Base-by-base conservation (phyloP, 2,888 invertebrate genomes). In the Oxytorus armatus region DNA sequence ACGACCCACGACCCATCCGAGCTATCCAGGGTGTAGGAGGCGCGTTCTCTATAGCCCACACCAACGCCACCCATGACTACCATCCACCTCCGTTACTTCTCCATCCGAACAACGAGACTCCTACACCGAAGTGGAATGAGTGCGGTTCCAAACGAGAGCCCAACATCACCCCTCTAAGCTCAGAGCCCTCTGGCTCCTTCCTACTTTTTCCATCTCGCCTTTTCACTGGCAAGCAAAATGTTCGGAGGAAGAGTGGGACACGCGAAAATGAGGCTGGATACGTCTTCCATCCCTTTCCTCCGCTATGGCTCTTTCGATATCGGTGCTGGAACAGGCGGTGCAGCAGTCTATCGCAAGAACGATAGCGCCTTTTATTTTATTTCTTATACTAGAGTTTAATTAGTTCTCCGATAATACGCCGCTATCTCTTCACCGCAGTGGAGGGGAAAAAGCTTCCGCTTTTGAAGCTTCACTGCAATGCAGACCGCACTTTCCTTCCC, bases 341-440 rank as follows among this genome's bases (percentile, higher is more conserved):
- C 63, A 61, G 80, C 77, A 84, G 85, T 85, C 85, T 82, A 87
- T 86, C 86, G 83, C 78, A 84, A 85, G 86, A 87, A 87, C 88
- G 87, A 88, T 88, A 88, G 87, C 86, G 85, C 81, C 87, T 86
- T 89, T 88, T 86, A 88, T 89, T 90, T 89, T 87, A 89, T 89
- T 90, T 89, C 89, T 89, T 88, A 89, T 87, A 87, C 87, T 86
- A 85, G 85, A 88, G 88, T 90, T 90, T 90, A 90, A 90, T 90
- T 90, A 90, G 90, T 90, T 89, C 86, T 81, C 85, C 86, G 88
- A 90, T 89, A 90, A 90, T 90, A 85, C 88, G 61, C 39, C 84
- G 85, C 88, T 89, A 89, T 90, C 89, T 89, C 82, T 79, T 66
- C 86, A 81, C 78, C 77, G 77, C 86, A 86, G 84, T 63, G 83